phyloP scores from a whole-genome alignment of 1,140 invertebrate species.

The Nylanderia fulva region DNA sequence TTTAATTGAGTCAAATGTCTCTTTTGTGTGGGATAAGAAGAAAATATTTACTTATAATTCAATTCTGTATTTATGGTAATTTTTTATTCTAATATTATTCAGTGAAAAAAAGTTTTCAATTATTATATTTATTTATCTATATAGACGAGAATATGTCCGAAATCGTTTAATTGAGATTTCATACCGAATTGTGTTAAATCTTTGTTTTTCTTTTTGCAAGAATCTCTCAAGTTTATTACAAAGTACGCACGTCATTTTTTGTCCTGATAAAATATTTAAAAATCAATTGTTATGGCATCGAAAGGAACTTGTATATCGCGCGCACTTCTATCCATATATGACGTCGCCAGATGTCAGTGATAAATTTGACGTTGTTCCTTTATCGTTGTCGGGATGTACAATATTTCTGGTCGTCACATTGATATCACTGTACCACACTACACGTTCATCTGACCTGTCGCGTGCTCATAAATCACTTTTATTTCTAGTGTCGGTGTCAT shows the following conservation, averaged over 20 bases:
- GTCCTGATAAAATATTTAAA: not conserved
- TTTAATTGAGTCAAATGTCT: not conserved
- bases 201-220: slow-evolving; percentile 19
- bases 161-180: not conserved
- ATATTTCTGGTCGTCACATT: slow-evolving; percentile 43
- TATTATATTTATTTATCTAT: too few relatives aligned
- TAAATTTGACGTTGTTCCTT: slow-evolving; percentile 40
- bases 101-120: too few relatives aligned
- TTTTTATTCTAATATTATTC: too few relatives aligned
- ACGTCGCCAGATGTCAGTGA: slow-evolving; percentile 20
- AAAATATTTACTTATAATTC: too few relatives aligned
- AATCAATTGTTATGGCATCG: slow-evolving; percentile 31
- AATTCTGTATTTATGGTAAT: too few relatives aligned
- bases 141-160: not conserved
- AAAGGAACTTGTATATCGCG: not conserved
- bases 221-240: not conserved
- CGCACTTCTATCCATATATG: not conserved
- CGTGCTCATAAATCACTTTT: slow-evolving; percentile 37
- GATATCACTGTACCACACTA: not conserved
- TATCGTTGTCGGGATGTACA: slow-evolving; percentile 7
- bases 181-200: not conserved
- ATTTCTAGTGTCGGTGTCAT: not conserved
- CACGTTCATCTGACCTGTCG: slow-evolving; percentile 4
- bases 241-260: not conserved
- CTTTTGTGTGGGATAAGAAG: not conserved